Evolutionary conservation across 2,888 invertebrate species (phyloP).

Genomic region (Nomada ferruginata): DNA sequence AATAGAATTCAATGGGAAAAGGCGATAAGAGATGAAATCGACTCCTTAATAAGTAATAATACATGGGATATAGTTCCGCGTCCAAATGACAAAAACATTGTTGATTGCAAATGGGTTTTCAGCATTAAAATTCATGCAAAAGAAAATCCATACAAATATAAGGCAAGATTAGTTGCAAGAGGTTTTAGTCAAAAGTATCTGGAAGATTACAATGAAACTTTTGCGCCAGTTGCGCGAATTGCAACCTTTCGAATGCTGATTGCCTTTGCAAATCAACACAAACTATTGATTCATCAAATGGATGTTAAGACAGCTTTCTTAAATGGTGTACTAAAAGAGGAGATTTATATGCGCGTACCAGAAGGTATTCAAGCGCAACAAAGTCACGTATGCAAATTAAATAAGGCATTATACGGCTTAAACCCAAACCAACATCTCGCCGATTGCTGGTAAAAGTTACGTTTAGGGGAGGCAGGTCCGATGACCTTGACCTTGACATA

Average conservation of each 20-base stretch:
- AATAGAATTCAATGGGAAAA: background rate
- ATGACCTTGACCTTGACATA: too few relatives aligned
- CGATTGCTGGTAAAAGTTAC: too few relatives aligned
- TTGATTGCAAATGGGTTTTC: background rate
- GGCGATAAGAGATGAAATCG: background rate
- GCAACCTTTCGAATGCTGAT: background rate
- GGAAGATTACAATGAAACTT: slow-evolving; percentile 1
- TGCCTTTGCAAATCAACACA: background rate
- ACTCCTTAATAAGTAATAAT: too few relatives aligned
- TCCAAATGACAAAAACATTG: background rate
- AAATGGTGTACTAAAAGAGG: background rate
- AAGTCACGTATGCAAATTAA: too few relatives aligned
- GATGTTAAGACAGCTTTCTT: slow-evolving; percentile 16
- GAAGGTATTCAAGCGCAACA: too few relatives aligned
- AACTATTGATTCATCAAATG: background rate
- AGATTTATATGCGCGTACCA: too few relatives aligned
- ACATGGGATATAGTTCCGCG: too few relatives aligned
- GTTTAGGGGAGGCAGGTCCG: too few relatives aligned
- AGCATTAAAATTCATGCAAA: background rate
- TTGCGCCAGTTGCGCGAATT: slow-evolving; percentile 17
- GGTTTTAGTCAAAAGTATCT: background rate
- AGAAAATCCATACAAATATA: background rate
- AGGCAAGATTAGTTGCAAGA: background rate
- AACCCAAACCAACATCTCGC: too few relatives aligned
- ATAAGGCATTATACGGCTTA: too few relatives aligned